These are phyloP conservation scores for Amphilophus citrinellus DNA, from an alignment of 2,113 vertebrate species.

Conservation along the genomic window DNA sequence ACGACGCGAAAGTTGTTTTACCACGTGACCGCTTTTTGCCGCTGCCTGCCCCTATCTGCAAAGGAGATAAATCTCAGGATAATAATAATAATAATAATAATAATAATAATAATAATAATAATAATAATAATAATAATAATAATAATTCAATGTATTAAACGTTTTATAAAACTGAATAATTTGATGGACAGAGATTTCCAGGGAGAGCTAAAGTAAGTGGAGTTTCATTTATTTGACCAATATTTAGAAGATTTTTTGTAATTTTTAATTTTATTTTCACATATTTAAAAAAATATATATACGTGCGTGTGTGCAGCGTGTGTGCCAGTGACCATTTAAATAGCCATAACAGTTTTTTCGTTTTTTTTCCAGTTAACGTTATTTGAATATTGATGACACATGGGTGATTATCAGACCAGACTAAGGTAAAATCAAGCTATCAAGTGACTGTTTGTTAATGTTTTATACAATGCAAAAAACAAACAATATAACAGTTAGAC, in stretches of 20 bases:
- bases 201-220: not conserved
- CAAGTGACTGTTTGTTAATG: not conserved
- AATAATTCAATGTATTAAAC: not conserved
- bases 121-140: not conserved
- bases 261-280: not conserved
- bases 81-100: not conserved
- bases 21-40: constrained; percentile 60
- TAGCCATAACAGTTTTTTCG: not conserved
- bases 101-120: not conserved
- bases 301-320: too few species aligned
- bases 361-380: not conserved
- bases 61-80: not conserved
- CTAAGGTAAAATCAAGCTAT: not conserved
- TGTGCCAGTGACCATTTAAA: not conserved
- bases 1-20: constrained; percentile 66
- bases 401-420: too few species aligned
- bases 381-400: not conserved
- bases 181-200: not conserved
- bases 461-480: not conserved
- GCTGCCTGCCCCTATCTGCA: not conserved
- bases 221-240: not conserved
- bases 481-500: not conserved
- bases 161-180: not conserved
- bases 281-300: not conserved
- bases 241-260: not conserved